Base-by-base conservation (phyloP, 2,888 invertebrate genomes). In the Microplitis deprimator region DNA sequence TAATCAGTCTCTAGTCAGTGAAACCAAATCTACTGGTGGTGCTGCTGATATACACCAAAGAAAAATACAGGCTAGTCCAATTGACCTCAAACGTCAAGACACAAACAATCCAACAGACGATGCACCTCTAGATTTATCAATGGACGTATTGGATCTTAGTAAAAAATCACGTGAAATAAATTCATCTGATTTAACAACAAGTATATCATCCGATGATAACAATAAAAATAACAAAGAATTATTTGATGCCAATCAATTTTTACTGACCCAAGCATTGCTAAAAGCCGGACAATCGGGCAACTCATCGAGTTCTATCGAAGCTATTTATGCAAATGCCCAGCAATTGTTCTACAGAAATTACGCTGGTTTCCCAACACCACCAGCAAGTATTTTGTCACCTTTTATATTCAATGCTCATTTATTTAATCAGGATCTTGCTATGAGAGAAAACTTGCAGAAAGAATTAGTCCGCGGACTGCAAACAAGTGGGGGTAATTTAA, bases 91-190 rank as follows among this genome's bases (percentile, higher is more conserved):
- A 80, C 87, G 16, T 62, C 60, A 38, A 38, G 61, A 62, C 38
- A 2, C 13, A 87, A 83, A 68, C 73, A 76, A 7, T 70, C 29
- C 29, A 29, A 73, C 81, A 40, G 88, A 89, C 17, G 90, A 90
- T 79, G 89, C 92, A 38, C 93, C 95, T 0, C 92, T 96, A 75
- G 95, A 96, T 89, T 91, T 95, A 39, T 94, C 94, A 75, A 95
- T 94, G 90, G 95, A 95, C 88, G 96, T 95, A 5, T 91, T 96
- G 68, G 96, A 97, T 90, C 92, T 97, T 80, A 96, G 96, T 87
- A 95, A 95, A 87, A 96, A 96, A 90, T 84, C 87, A 6, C 83
- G 83, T 17, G 40, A 68, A 17, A 68, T 17, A 1, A 29, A 29
- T 29, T 29, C 50, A 16, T 59, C 65, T 38, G 67, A 73, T 59